Evolutionary conservation across 2,113 vertebrate genomes (phyloP), one percentile per base, ranked within the genome.

Genomic region (Tichodroma muraria): DNA sequence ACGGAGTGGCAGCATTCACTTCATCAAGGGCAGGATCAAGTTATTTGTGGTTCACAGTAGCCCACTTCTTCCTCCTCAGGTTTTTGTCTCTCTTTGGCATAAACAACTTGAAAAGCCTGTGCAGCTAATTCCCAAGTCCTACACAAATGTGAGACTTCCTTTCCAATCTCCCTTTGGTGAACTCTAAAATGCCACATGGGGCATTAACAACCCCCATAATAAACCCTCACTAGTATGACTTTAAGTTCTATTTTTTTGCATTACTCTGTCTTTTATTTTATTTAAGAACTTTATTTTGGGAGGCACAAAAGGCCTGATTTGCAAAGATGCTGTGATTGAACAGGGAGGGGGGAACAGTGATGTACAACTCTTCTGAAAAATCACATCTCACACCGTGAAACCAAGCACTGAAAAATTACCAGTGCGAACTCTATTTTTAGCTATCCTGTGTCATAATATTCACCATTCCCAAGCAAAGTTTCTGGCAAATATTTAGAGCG

Each of bases 261-360:
- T 66, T 70, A 35, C 15, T 73, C 28, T 40, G 10, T 63, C 80
- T 89, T 47, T 47, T 71, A 8, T 72, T 69, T 77, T 64, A 69
- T 59, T 78, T 75, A 90, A 89, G 65, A 80, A 23, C 69, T 84
- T 86, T 40, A 81, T 84, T 93, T 71, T 25, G 13, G 42, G 52
- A 80, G 50, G 45, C 63, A 93, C 63, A 91, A 93, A 93, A 77
- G 54, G 68, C 75, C 79, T 80, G 66, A 91, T 91, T 89, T 88
- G 28, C 44, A 81, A 86, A 94, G 73, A 52, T 5, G 52, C 31
- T 75, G 66, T 57, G 50, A 69, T 4, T 89, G 63, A 94, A 73
- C 6, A 13, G 31, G 37, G 11, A 2, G 14, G n/a, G 9, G 24
- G 17, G 4, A 59, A 56, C 52, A 92, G 73, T 91, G 75, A 85